Conservation (phyloP, 2,797 vertebrate species). For the Delichon dasypus region DNA sequence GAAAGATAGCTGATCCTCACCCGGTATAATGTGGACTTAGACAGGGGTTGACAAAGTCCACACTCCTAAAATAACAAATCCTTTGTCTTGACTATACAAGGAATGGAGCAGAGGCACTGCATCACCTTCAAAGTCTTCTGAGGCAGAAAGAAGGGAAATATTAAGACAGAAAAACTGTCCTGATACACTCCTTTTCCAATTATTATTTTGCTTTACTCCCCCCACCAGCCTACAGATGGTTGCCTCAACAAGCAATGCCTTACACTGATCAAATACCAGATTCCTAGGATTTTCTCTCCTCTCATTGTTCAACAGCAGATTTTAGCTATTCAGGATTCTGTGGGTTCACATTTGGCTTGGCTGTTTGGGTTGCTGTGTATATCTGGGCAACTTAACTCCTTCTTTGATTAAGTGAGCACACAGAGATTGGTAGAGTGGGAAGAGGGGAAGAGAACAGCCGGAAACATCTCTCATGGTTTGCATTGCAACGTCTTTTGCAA, state of each 20-base stretch:
- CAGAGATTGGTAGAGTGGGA: neutral
- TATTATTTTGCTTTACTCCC: neutral
- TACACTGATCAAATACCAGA: neutral
- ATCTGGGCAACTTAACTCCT: neutral
- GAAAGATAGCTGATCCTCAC: neutral
- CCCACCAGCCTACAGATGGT: rapidly evolving
- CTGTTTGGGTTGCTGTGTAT: neutral
- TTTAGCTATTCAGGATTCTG: neutral
- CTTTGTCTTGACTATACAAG: neutral
- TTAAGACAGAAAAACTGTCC: neutral
- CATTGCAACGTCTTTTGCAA: constrained; percentile 4
- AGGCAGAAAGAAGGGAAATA: neutral
- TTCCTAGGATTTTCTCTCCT: neutral
- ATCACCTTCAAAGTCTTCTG: neutral
- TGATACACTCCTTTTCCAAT: neutral
- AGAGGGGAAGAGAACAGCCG: neutral
- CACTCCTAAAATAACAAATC: constrained; percentile 32
- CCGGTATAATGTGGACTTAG: neutral
- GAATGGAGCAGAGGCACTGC: neutral
- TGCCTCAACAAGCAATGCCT: neutral
- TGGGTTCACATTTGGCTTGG: neutral
- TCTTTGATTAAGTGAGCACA: neutral
- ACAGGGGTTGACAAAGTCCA: neutral
- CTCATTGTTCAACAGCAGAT: neutral
- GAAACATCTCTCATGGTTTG: neutral